Percentiles rank a stretch among this genome's conserved stretches.
These are phyloP conservation scores for Noctilio leporinus DNA, from an alignment of 2,113 vertebrate genomes.

Conservation along the genomic window DNA sequence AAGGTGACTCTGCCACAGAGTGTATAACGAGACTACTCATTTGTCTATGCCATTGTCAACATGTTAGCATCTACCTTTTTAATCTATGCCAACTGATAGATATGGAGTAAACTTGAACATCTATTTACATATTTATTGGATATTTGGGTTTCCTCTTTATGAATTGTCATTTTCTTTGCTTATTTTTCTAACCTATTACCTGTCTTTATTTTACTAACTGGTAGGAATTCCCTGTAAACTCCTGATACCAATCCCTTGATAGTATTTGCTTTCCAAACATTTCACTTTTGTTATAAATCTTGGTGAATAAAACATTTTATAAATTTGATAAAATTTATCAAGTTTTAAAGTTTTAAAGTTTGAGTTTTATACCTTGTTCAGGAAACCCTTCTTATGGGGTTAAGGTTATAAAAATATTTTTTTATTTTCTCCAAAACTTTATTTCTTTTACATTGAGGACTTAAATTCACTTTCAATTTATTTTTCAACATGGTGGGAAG, in stretches of 20 bases:
- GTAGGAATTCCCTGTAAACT: background rate
- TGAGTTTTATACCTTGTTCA: background rate
- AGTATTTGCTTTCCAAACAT: background rate
- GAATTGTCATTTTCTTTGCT: background rate
- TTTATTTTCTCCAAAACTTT: background rate
- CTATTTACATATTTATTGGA: background rate
- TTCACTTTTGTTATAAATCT: background rate
- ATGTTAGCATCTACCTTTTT: background rate
- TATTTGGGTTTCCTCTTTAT: background rate
- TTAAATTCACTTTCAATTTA: background rate
- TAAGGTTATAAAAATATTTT: background rate
- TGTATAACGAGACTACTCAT: background rate
- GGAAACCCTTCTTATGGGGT: background rate
- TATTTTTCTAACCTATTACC: background rate
- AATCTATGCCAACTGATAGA: background rate
- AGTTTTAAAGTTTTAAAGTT: background rate
- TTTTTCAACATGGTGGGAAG: background rate
- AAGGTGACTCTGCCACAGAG: background rate
- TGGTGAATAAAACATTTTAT: background rate
- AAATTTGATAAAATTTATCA: background rate
- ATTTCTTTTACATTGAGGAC: background rate
- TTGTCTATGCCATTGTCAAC: background rate
- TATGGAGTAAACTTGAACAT: background rate
- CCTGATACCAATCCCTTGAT: background rate
- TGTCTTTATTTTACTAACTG: background rate